Evolutionary conservation across 2,888 invertebrate species (phyloP).

Genomic region (Lobophora halterata): DNA sequence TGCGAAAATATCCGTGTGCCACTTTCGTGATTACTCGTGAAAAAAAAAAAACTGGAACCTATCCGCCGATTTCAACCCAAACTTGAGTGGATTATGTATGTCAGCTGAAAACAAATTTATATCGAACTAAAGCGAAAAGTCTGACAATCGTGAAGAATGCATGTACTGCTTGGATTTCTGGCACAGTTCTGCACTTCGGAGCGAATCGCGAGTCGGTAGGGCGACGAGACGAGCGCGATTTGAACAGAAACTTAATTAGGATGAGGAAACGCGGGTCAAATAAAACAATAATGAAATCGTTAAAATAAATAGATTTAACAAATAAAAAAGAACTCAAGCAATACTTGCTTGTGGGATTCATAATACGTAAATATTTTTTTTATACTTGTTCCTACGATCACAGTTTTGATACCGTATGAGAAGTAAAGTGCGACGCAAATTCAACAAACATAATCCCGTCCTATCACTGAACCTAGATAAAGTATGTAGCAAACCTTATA

Average conservation of each 20-base stretch:
- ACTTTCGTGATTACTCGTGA: constrained; percentile 16
- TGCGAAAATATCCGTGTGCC: constrained; percentile 23
- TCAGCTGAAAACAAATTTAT: constrained; percentile 22
- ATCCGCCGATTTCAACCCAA: constrained; percentile 5
- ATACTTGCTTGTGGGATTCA: too few species aligned
- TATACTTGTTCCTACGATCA: too few species aligned
- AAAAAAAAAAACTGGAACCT: constrained; percentile 5
- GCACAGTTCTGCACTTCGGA: constrained; percentile 46
- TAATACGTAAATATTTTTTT: too few species aligned
- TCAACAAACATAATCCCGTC: too few species aligned
- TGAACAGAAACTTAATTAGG: constrained; percentile 16
- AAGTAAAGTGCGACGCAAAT: too few species aligned
- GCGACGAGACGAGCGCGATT: constrained; percentile 20
- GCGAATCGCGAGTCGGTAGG: constrained; percentile 35
- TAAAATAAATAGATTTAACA: too few species aligned
- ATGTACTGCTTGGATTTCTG: constrained; percentile 45
- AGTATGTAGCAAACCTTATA: too few species aligned
- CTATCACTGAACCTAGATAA: too few species aligned
- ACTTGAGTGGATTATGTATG: constrained; percentile 7
- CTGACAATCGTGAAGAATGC: constrained; percentile 54
- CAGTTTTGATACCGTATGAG: too few species aligned
- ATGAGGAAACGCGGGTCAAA: too few species aligned
- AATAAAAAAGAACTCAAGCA: too few species aligned
- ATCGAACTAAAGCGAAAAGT: constrained; percentile 34
- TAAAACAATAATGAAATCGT: too few species aligned